Base-by-base conservation (phyloP, 1,140 invertebrate species). In the Drosophila varians region DNA sequence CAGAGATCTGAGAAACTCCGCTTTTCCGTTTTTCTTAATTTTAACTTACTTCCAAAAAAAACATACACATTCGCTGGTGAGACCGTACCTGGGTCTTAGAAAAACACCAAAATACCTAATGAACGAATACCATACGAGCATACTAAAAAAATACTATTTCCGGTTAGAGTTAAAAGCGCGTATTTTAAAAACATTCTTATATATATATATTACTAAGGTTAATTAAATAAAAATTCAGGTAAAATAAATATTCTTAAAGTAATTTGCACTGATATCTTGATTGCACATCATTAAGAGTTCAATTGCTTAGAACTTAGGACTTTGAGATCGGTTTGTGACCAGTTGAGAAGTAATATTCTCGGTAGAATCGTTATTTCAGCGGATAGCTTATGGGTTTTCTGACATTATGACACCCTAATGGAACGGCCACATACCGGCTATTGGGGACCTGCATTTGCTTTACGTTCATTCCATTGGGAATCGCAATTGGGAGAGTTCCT, bases 1-100 rank as follows among this genome's bases (percentile, higher is more conserved):
- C 12, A 34, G 23, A 58, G 38, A 48, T 48, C 28, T 23, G 34
- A 45, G 12, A 38, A 61, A 28, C 43, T 25, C 34, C 34, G 52
- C 48, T 48, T 62, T 66, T 53, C 21, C 21, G 53, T 45, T 70
- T 70, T 70, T 70, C 58, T 45, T 19, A 19, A 19, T 70, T 58
- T 49, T n/a, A n/a, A n/a, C n/a, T n/a, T n/a, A n/a, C n/a, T n/a
- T n/a, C n/a, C n/a, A 49, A 70, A 58, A 70, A 19, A 70, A 65
- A 71, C 38, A 42, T 71, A 48, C 52, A 69, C 51, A 65, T 62
- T 60, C 31, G 53, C 21, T 4, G 12, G 42, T n/a, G 42, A n/a
- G 18, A 45, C 42, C 42, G 42, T 21, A 19, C 19, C 18, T 18
- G 12, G 6, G n/a, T 7, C 9, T 43, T 1, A 9, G 12, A 18